A percentile compares a stretch with the other conserved stretches of the same genome.
phyloP scores from a whole-genome alignment of 2,797 vertebrate genomes.

The Hemibagrus guttatus region DNA sequence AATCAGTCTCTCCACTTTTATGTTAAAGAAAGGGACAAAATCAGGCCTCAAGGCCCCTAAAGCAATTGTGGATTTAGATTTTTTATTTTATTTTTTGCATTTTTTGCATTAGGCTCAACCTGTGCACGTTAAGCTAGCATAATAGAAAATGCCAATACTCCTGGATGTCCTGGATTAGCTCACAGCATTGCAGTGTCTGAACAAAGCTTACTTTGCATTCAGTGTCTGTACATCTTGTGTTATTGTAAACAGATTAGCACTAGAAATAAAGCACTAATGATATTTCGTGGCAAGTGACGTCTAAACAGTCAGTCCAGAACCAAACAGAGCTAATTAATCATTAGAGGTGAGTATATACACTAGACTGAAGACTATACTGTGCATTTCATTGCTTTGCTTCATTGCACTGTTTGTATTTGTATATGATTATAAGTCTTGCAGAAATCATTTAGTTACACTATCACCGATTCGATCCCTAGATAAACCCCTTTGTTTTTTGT shows the following conservation, averaged over 20 bases:
- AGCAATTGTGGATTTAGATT: neutral
- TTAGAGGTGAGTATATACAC: neutral
- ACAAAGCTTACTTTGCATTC: neutral
- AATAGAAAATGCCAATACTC: neutral
- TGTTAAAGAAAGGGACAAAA: neutral
- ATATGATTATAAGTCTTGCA: neutral
- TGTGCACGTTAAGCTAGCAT: neutral
- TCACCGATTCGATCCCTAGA: neutral
- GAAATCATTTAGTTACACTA: neutral
- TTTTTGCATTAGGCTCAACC: neutral
- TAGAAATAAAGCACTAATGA: constrained; percentile 27
- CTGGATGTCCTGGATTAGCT: neutral
- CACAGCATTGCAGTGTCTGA: neutral
- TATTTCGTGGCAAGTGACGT: neutral
- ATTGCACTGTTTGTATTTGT: neutral
- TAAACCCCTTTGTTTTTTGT: neutral
- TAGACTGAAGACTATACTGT: neutral
- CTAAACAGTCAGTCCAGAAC: too few species aligned
- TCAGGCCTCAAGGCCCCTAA: neutral
- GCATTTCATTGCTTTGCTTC: neutral
- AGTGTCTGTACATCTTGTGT: neutral
- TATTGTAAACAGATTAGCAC: neutral
- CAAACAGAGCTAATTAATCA: neutral
- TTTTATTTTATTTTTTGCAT: neutral
- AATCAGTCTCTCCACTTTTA: neutral